Percentiles rank a stretch among this genome's conserved stretches.
phyloP scores from a whole-genome alignment of 2,888 invertebrate genomes.

The Eugnorisma glareosa region DNA sequence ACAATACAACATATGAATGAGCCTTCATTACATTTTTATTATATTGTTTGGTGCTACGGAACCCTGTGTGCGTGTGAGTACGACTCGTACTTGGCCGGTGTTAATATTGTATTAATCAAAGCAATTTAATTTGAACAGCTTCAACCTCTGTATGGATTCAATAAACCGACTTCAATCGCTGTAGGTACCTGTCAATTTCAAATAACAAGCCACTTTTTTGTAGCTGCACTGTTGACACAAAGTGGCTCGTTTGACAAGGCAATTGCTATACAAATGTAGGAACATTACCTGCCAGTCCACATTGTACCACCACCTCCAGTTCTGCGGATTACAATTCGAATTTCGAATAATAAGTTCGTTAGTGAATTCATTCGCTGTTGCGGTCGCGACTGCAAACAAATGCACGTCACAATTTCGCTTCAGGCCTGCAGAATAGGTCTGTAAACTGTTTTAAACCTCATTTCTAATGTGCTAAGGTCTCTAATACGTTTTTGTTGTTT shows the following conservation, averaged over 20 bases:
- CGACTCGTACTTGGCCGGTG: no score
- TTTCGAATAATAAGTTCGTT: slow-evolving; percentile 84
- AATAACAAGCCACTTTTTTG: background rate
- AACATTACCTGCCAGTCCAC: slow-evolving; percentile 50
- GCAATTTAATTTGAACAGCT: background rate
- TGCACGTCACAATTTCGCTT: slow-evolving; percentile 77
- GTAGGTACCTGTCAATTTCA: background rate
- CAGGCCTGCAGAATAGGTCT: slow-evolving; percentile 66
- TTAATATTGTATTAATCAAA: no score
- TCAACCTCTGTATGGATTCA: background rate
- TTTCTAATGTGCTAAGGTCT: slow-evolving; percentile 38
- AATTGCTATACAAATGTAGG: slow-evolving; percentile 33
- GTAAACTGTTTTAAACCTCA: slow-evolving; percentile 43
- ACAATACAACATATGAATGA: no score
- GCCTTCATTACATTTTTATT: no score
- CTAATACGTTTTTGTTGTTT: slow-evolving; percentile 11
- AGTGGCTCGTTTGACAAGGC: slow-evolving; percentile 26
- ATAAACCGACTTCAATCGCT: background rate
- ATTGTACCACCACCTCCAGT: slow-evolving; percentile 50
- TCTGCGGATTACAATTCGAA: slow-evolving; percentile 75
- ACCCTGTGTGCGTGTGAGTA: no score
- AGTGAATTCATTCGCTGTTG: slow-evolving; percentile 79
- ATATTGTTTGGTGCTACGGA: no score
- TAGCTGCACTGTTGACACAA: background rate
- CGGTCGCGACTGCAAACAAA: slow-evolving; percentile 75